Conservation (phyloP, 2,113 vertebrate species). For the Erinaceus europaeus region DNA sequence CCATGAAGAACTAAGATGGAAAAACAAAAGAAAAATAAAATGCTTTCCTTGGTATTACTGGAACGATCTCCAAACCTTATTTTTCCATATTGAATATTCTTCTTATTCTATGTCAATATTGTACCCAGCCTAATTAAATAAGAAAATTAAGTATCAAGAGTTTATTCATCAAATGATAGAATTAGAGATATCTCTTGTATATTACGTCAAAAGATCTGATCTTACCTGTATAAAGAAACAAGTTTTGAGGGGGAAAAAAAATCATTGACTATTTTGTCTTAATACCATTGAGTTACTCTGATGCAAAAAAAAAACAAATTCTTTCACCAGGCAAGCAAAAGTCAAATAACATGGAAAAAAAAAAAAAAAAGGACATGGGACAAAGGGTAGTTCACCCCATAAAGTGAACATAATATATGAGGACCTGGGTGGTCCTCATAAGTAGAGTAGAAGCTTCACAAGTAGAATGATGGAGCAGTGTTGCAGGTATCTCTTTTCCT, state of each 20-base stretch:
- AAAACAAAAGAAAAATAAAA: constrained; percentile 18
- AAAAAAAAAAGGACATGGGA: background rate
- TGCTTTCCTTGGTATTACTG: background rate
- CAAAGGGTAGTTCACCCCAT: too few species aligned
- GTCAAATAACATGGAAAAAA: background rate
- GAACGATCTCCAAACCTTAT: background rate
- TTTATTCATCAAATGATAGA: background rate
- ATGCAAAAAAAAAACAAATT: constrained; percentile 15
- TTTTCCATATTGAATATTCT: background rate
- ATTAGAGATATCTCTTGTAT: background rate
- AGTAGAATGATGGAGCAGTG: too few species aligned
- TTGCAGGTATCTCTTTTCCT: too few species aligned
- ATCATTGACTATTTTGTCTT: background rate
- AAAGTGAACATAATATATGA: too few species aligned
- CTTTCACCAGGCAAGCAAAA: background rate
- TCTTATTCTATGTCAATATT: background rate
- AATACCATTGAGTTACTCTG: background rate
- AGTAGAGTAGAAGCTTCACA: too few species aligned
- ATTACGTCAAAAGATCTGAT: background rate
- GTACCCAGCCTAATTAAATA: background rate
- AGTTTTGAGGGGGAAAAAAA: background rate
- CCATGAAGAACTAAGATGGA: constrained; percentile 87
- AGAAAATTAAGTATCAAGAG: background rate
- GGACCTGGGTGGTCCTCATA: too few species aligned
- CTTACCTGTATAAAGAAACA: background rate